Evolutionary conservation across 37 sponge, comb jelly and placozoan species (phyloP).

Genomic region (Bolinopsis microptera): DNA sequence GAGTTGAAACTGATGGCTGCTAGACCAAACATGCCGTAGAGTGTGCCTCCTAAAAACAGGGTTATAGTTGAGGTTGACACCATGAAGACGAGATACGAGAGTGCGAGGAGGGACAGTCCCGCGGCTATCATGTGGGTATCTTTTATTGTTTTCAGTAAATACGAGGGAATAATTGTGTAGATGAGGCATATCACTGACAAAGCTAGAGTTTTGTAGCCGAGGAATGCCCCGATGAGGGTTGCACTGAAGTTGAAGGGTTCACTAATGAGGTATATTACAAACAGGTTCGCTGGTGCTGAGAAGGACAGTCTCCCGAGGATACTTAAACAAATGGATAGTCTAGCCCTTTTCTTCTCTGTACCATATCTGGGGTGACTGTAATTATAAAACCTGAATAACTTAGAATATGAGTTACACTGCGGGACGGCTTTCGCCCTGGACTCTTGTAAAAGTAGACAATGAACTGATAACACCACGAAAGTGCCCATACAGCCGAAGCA

Average conservation of each 20-base stretch:
- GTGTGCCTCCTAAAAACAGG: slow-evolving; percentile 25
- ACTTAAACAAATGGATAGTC: neutral
- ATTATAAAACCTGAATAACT: neutral
- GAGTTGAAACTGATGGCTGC: slow-evolving; percentile 36
- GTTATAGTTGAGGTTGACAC: neutral
- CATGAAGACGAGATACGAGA: neutral
- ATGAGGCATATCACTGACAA: neutral
- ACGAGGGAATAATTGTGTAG: neutral
- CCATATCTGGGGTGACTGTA: neutral
- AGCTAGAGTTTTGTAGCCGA: neutral
- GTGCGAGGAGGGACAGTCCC: neutral
- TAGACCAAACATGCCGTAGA: slow-evolving; percentile 16
- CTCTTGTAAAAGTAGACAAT: neutral
- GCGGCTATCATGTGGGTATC: slow-evolving; percentile 15
- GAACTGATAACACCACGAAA: neutral
- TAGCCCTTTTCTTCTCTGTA: neutral
- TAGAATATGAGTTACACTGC: neutral
- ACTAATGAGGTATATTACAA: slow-evolving; percentile 23
- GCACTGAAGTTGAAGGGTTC: neutral
- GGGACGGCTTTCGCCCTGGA: neutral
- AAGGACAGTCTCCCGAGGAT: neutral
- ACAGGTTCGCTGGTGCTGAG: slow-evolving; percentile 27
- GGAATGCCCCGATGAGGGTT: slow-evolving; percentile 25
- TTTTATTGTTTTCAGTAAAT: neutral
- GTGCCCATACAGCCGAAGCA: neutral